Evolutionary conservation across 1,140 invertebrate genomes (phyloP), one percentile per base, ranked within the genome.

Genomic region (Helicoverpa zea): DNA sequence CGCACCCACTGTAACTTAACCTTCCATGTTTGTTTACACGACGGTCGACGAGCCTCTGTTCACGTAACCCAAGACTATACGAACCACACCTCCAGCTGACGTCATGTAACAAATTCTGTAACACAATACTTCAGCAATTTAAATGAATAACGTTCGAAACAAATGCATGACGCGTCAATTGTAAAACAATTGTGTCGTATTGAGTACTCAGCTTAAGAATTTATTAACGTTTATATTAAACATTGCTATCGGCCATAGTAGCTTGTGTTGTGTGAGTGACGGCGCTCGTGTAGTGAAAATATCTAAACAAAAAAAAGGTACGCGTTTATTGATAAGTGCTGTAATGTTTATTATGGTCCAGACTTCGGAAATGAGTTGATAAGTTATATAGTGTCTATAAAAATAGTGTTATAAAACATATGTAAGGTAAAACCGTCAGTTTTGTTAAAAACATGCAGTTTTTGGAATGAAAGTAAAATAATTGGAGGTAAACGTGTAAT

Each of bases 141-240:
- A 43, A 43, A 43, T 5, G 5, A 43, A 43, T 43, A 9, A 23
- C 23, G 23, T 23, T 23, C 23, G 23, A 23, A 23, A 18, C 58
- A 59, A 18, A 64, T 35, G 30, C 11, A 64, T 66, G 63, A n/a
- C 35, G 63, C 16, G n/a, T 66, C 63, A 66, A 61, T 72, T 79
- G 51, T 73, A 10, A 1, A 30, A 49, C 73, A 73, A 58, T 76
- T 61, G 73, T 76, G 13, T 64, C 13, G 54, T 18, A 76, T 70
- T 68, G 66, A 75, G 63, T 30, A 64, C 80, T 56, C 49, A 12
- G 66, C 80, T 63, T 81, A 78, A 77, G 29, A 78, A 78, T 73
- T 79, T 29, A 61, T 68, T 70, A 79, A 68, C 35, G 59, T 58
- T 63, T 72, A 70, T 61, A 81, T 75, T 63, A 81, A 81, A 61